Percentiles rank a stretch among this genome's conserved stretches.
Conservation (phyloP, 2,888 invertebrate genomes). For the Sarcophaga variegata region DNA sequence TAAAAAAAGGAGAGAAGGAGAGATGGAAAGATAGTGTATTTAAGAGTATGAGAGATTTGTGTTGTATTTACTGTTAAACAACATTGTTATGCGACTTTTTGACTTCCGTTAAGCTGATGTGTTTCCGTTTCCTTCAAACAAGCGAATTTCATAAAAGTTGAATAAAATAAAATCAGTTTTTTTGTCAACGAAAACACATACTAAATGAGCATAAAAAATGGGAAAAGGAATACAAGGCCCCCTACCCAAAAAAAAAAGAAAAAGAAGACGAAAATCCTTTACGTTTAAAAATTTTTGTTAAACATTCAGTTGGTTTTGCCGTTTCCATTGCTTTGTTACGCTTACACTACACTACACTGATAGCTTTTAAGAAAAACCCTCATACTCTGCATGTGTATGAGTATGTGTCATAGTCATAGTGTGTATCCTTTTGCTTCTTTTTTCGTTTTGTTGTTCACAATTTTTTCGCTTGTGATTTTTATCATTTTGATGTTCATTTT, state of each 20-base stretch:
- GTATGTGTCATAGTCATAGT: conserved; percentile 4
- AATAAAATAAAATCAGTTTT: conserved; percentile 44
- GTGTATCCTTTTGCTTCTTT: conserved; percentile 17
- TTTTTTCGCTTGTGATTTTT: conserved; percentile 69
- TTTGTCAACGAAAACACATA: conserved; percentile 36
- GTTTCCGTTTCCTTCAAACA: conserved; percentile 80
- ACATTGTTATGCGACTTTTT: conserved; percentile 79
- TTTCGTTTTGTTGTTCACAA: conserved; percentile 55
- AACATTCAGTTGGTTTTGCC: conserved; percentile 12
- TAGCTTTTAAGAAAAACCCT: not conserved
- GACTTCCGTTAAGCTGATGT: conserved; percentile 80
- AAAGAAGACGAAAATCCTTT: conserved; percentile 62
- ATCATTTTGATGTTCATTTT: conserved; percentile 70
- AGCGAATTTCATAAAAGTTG: conserved; percentile 53
- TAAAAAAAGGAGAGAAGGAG: conserved; percentile 50
- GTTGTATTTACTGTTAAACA: conserved; percentile 68
- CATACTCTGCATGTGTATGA: conserved; percentile 34
- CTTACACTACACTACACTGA: too few species aligned
- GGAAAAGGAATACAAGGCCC: too few species aligned
- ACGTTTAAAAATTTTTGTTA: conserved; percentile 73
- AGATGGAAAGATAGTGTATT: not conserved
- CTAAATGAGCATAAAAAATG: not conserved
- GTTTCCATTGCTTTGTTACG: conserved; percentile 6
- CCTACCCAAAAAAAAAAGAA: too few species aligned
- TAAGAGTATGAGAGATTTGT: conserved; percentile 55